Evolutionary conservation across 2,113 vertebrate genomes (phyloP), one percentile per base, ranked within the genome.

Genomic region (Leuciscus idus): DNA sequence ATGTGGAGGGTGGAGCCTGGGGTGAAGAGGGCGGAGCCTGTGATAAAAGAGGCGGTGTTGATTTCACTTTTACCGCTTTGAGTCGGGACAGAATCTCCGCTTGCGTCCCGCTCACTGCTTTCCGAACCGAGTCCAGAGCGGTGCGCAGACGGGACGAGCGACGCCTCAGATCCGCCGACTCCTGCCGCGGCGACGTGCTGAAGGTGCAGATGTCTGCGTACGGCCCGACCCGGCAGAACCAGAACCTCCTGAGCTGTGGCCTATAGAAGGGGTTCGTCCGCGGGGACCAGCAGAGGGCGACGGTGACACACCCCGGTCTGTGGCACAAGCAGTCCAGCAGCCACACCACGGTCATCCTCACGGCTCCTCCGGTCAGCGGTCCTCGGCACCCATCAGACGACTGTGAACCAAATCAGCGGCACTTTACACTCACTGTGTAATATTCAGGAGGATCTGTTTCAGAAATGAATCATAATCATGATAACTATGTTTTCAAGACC

Each of bases 141-240:
- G 74, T 98, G 93, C 93, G 97, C 91, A 98, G 96, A 62, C 96
- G 96, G 36, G 96, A 98, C 96, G 98, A 97, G 92, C 89, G 95
- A 95, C 90, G 94, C 89, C 89, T 96, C 86, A 96, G 91, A 92
- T 95, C 93, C 3, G 91, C 78, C 85, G 96, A 94, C 94, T 95
- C 95, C 88, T 95, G 95, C 9, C 95, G 95, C 75, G 95, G 89
- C 72, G 97, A 97, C 85, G 95, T 95, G 84, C 95, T 94, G 88
- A 96, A 94, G 93, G 93, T 92, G 83, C 94, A 92, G 92, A 94
- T 83, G 90, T 93, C 93, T 89, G 93, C 92, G 89, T 92, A 93
- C 80, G 92, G 87, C 52, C 87, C 92, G 68, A 83, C 73, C 84
- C 91, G 95, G 89, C 94, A 94, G 90, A 85, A 82, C 0, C 94